Evolutionary conservation across 2,113 vertebrate species (phyloP), one percentile per base, ranked within the genome.

Genomic region (Poeciliopsis prolifica): DNA sequence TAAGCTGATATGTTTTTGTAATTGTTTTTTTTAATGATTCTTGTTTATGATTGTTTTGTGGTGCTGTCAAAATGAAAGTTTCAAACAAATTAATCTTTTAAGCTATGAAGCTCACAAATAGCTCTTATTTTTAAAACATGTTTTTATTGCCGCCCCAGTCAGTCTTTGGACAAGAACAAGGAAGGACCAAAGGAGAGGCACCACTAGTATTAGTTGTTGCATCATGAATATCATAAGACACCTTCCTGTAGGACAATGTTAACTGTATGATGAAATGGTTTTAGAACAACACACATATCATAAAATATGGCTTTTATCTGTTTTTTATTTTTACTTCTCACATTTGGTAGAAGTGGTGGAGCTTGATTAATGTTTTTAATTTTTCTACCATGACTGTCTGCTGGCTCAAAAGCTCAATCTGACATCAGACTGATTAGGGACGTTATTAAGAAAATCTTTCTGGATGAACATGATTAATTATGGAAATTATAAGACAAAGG

Each of bases 341-440:
- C 68, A 68, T 76, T 86, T 66, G 78, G 74, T 61, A 70, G 35
- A 76, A 71, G 70, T 72, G 22, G 60, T 68, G 42, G 65, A 69
- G 37, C 82, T 87, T 80, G 79, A 91, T 91, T 87, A 87, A 90
- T 86, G 77, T 83, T 44, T 78, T 89, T 81, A 76, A 86, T 85
- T 89, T 85, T 86, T 87, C 81, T 66, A 40, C 87, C 80, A 65
- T 70, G 42, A 84, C 81, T 80, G 63, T 86, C 82, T 73, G 58
- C 64, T 67, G 61, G 61, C 75, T 77, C 72, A 69, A 74, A 82
- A 83, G 71, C 62, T 72, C 67, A 73, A 79, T 88, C 64, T 80
- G 87, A 88, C 84, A 88, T 75, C 77, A 78, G 75, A 82, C 78
- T 78, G 86, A 83, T 90, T 83, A 86, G 81, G 78, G 78, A 64